Evolutionary conservation across 2,797 vertebrate genomes (phyloP).

Genomic region (Sebastes umbrosus): DNA sequence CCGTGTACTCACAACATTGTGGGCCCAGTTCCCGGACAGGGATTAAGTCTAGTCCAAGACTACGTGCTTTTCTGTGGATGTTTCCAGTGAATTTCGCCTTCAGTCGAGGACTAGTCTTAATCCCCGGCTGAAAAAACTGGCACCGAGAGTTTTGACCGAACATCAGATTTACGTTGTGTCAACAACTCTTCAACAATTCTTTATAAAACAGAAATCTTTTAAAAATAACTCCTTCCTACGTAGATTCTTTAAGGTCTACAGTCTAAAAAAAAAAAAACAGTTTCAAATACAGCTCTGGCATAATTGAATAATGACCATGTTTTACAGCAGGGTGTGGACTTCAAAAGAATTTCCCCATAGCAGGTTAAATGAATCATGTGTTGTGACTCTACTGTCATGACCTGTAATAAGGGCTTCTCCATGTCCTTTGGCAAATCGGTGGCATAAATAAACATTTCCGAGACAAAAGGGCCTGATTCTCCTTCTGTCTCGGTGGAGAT

Average conservation of each 20-base stretch:
- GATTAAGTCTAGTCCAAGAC: constrained; percentile 25
- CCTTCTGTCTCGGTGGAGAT: constrained; percentile 55
- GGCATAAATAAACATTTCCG: constrained; percentile 71
- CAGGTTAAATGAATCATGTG: constrained; percentile 73
- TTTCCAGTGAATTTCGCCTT: constrained; percentile 1
- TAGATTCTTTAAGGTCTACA: constrained; percentile 15
- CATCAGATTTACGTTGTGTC: neutral
- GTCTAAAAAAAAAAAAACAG: constrained; percentile 10
- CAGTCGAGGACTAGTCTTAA: neutral
- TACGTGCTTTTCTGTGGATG: neutral
- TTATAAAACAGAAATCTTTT: neutral
- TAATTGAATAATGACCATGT: constrained; percentile 72
- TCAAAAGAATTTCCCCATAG: constrained; percentile 58
- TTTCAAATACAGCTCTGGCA: constrained; percentile 44
- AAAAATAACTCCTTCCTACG: neutral
- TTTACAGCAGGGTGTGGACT: constrained; percentile 71
- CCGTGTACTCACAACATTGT: constrained; percentile 33
- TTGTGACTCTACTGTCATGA: constrained; percentile 66
- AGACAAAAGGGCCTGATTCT: constrained; percentile 67
- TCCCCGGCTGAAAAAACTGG: neutral
- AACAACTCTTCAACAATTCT: neutral
- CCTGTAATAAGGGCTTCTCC: constrained; percentile 75
- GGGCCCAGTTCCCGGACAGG: constrained; percentile 19
- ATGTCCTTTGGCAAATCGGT: constrained; percentile 68
- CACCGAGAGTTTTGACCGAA: neutral